Evolutionary conservation across 1,140 invertebrate genomes (phyloP).

Genomic region (Neodiprion virginianus): DNA sequence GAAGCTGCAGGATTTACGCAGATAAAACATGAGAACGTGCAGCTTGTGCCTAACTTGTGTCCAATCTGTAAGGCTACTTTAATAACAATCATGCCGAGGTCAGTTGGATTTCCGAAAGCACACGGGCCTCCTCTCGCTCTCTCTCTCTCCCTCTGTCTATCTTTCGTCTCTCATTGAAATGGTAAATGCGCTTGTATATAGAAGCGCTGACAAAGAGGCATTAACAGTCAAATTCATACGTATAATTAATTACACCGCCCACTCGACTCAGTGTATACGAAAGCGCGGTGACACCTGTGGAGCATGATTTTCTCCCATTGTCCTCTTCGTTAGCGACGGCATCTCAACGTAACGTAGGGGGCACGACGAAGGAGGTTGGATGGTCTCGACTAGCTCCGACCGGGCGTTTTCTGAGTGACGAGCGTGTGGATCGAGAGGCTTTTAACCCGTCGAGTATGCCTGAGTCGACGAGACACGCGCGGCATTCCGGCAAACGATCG

Average conservation of each 20-base stretch:
- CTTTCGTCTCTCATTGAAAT: background rate
- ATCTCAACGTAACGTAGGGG: background rate
- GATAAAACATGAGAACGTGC: too few species aligned
- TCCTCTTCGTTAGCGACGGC: background rate
- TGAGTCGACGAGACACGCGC: background rate
- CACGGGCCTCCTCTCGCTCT: background rate
- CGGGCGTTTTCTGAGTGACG: background rate
- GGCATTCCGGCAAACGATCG: background rate
- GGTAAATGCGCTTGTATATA: background rate
- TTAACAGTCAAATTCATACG: slow-evolving; percentile 4
- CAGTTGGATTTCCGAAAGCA: background rate
- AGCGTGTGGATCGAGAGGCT: background rate
- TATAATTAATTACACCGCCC: background rate
- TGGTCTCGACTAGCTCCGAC: background rate
- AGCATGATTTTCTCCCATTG: background rate
- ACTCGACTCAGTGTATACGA: background rate
- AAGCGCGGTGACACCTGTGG: background rate
- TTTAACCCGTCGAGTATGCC: background rate
- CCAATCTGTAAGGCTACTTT: too few species aligned
- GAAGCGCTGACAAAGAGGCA: background rate
- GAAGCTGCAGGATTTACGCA: too few species aligned
- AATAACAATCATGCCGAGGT: background rate
- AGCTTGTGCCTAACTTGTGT: too few species aligned
- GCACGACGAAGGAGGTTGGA: background rate
- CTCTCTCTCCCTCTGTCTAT: too few species aligned